Evolutionary conservation across 1,140 invertebrate species (phyloP).

Genomic region (Megalopta genalis): DNA sequence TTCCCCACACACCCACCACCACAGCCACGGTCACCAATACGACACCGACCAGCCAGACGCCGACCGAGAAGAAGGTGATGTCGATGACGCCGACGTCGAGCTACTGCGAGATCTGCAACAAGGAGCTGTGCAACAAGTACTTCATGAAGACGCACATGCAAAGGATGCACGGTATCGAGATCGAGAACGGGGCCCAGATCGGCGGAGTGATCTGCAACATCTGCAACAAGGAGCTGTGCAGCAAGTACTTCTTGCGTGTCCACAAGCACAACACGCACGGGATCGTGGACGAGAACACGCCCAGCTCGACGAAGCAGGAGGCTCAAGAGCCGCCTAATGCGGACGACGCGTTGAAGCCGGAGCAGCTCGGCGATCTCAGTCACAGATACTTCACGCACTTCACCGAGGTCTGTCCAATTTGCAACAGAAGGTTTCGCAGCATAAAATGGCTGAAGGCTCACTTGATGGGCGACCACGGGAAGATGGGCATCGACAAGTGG

Average conservation of each 20-base stretch:
- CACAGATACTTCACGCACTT: conserved; percentile 86
- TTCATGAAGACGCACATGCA: conserved; percentile 99
- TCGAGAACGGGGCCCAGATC: conserved; percentile 94
- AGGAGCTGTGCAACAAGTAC: conserved; percentile 99
- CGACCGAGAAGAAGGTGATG: conserved; percentile 66
- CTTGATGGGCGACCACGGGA: conserved; percentile 91
- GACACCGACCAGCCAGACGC: conserved; percentile 32
- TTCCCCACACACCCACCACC: conserved; percentile 54
- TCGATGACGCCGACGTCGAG: conserved; percentile 87
- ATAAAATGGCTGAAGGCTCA: conserved; percentile 95
- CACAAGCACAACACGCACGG: conserved; percentile 99
- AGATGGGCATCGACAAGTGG: conserved; percentile 86
- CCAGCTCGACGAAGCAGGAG: conserved; percentile 52
- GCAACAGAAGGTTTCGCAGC: conserved; percentile 92
- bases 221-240: conserved; percentile 98
- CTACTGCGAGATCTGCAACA: conserved; percentile 99
- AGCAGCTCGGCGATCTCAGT: conserved; percentile 81
- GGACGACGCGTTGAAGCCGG: conserved; percentile 81
- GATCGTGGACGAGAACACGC: conserved; percentile 87
- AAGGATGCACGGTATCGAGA: conserved; percentile 98
- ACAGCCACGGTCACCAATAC: conserved; percentile 51
- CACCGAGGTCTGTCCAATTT: conserved; percentile 91
- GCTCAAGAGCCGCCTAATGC: conserved; percentile 60
- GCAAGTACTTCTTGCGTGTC: conserved; percentile 97
- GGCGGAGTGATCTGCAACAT: conserved; percentile 97